Evolutionary conservation across 30 jellyfish, hydroid and myxozoan genomes (phyloP), one percentile per base, ranked within the genome.

Genomic region (Clytia hemisphaerica): DNA sequence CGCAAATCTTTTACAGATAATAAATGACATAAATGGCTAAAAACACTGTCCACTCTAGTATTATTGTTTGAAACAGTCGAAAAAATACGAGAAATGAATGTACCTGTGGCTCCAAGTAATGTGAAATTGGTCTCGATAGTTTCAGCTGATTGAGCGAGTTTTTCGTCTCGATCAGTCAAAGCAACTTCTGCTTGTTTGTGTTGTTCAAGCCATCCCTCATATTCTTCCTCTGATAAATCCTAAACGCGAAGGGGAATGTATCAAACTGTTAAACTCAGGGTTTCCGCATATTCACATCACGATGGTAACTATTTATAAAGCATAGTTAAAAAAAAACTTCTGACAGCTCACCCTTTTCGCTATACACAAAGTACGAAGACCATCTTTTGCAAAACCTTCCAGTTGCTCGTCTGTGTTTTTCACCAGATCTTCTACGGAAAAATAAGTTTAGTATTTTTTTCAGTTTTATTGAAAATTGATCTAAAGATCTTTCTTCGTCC

Each of bases 91-190:
- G 25, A 24, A 44, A 27, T 58, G 6, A 7, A 19, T 59, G 3
- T 64, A 89, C 98, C 99, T 5, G 99, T 92, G 4, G 94, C 95
- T 30, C 99, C 99, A 48, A 92, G 73, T 54, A 92, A 75, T 26
- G 50, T 58, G 30, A 92, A 46, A 18, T 83, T 63, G 45, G 36
- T 68, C 58, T 92, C 99, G 18, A 92, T 83, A 21, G 33, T 42
- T 5, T 92, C 95, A 21, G 95, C 92, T 12, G 92, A 45, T 18
- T 72, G 77, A 28, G 93, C 95, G 6, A 89, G 53, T 26, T 48
- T 72, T 27, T 63, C 81, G 29, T 89, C 95, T 61, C 94, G 82
- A 45, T 76, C 61, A 37, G 72, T 79, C 19, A 82, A 28, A 10
- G 94, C 81, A 10, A 82, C 29, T 49, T 80, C 95, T 27, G 93